phyloP scores from a whole-genome alignment of 2,888 invertebrate genomes.

The Tenthredo mesomela region DNA sequence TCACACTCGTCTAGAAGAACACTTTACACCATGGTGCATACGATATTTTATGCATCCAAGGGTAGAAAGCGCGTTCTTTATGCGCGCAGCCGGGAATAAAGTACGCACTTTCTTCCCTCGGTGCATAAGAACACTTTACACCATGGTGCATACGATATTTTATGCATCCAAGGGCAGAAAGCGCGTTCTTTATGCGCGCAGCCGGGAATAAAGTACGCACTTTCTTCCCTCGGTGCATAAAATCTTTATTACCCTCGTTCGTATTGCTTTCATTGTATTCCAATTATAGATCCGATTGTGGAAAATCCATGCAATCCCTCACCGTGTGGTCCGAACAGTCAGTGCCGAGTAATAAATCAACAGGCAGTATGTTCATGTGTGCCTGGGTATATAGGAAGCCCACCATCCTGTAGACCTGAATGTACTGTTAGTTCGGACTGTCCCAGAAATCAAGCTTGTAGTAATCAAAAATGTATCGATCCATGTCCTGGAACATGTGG shows the following conservation, averaged over 20 bases:
- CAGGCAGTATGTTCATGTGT: conserved; percentile 87
- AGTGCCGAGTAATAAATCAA: conserved; percentile 84
- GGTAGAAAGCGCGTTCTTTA: too few relatives aligned
- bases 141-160: too few relatives aligned
- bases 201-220: too few relatives aligned
- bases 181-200: too few relatives aligned
- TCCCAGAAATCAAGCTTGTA: conserved; percentile 86
- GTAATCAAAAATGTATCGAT: conserved; percentile 88
- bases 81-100: too few relatives aligned
- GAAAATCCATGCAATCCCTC: conserved; percentile 85
- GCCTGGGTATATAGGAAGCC: conserved; percentile 85
- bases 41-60: too few relatives aligned
- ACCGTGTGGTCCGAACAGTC: conserved; percentile 88
- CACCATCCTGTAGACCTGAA: conserved; percentile 87
- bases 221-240: too few relatives aligned
- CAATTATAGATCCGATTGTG: conserved; percentile 70
- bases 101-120: too few relatives aligned
- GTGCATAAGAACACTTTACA: too few relatives aligned
- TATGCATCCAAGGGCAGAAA: too few relatives aligned
- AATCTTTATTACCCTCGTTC: neutral
- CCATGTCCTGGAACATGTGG: conserved; percentile 89
- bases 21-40: too few relatives aligned
- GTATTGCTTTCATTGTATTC: conserved; percentile 66
- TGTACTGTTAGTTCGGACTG: conserved; percentile 88
- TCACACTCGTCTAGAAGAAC: too few relatives aligned